Evolutionary conservation across 64 coral and sea anemone species (phyloP), one percentile per base, ranked within the genome.

Genomic region (Stichodactyla helianthus): DNA sequence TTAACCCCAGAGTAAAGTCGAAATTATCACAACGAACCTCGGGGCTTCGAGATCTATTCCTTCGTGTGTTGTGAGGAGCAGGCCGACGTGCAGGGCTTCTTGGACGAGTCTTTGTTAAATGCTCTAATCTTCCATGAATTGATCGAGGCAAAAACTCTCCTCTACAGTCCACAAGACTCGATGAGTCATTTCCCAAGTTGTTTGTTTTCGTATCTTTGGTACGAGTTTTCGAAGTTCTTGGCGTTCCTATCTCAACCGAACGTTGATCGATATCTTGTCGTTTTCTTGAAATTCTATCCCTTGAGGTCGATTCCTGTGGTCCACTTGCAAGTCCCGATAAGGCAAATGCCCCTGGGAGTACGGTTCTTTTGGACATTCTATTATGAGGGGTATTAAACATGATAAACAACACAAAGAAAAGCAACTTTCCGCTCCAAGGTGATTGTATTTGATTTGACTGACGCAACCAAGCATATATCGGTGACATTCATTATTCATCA

Each of bases 31-130:
- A 22, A 6, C 13, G 6, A 55, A 54, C 14, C 26, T 61, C 31
- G 44, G 83, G 83, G 53, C 83, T 84, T 12, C 83, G 83, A 58
- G 83, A 84, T 25, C 83, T 55, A 54, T 84, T 51, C 23, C 83
- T 63, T 26, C 10, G 14, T 51, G 52, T 84, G 6, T 60, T 35
- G 25, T 58, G 12, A 11, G 54, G 1, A 11, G 54, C 54, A 58
- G 83, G 83, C 7, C 83, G 83, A 86, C 90, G 18, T 0, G 64
- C 60, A 50, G 90, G 77, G 51, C 60, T 91, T 54, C 57, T 85
- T 82, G 90, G 90, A 50, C 90, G 57, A 79, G 77, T 51, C 86
- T 91, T 91, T 31, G 90, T 91, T 58, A 91, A 87, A 87, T 91
- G 85, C 18, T 67, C 59, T 4, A 91, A 77, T 18, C 77, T 82